These are phyloP conservation scores for Phainopepla nitens DNA, from an alignment of 2,113 vertebrate species.

Conservation along the genomic window DNA sequence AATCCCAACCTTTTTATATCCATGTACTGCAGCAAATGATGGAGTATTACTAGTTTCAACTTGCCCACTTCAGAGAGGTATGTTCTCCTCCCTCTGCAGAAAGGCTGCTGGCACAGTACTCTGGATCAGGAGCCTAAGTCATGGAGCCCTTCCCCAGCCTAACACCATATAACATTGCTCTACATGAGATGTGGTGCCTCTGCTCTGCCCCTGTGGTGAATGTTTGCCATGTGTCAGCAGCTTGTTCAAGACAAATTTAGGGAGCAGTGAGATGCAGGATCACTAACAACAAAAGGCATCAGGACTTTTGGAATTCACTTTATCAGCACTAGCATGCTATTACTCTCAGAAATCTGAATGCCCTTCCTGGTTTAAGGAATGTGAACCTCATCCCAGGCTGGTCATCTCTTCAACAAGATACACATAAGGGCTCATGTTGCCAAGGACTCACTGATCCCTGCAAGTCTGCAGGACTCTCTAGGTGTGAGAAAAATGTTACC, in stretches of 20 bases:
- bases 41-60: background rate
- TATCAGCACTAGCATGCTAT: background rate
- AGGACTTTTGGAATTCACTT: background rate
- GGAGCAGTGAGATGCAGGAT: background rate
- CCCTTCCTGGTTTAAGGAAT: background rate
- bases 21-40: background rate
- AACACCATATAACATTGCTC: background rate
- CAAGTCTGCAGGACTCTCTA: background rate
- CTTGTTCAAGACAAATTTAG: background rate
- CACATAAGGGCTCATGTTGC: background rate
- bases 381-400: background rate
- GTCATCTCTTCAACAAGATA: background rate
- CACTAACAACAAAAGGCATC: background rate
- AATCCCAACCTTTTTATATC: slow-evolving; percentile 7
- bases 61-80: background rate
- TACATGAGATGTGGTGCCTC: background rate
- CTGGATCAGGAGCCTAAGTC: background rate
- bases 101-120: background rate
- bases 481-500: background rate
- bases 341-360: background rate
- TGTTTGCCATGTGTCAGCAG: background rate
- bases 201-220: background rate
- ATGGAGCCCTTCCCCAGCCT: background rate
- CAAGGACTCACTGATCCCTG: background rate
- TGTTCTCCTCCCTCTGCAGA: background rate